Evolutionary conservation across 2,113 vertebrate species (phyloP).

Genomic region (Rattus rattus): DNA sequence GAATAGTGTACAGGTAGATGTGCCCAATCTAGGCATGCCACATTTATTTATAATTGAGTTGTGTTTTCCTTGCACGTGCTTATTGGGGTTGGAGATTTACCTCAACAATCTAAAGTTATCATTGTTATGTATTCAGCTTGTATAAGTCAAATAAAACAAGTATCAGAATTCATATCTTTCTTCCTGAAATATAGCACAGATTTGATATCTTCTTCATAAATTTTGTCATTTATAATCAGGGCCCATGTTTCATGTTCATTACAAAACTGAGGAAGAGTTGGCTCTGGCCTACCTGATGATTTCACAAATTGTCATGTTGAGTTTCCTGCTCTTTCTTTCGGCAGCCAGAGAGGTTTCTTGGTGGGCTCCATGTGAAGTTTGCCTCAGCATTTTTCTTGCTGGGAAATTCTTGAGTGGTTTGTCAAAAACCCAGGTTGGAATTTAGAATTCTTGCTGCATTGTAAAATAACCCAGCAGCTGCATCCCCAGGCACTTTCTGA

Average conservation of each 20-base stretch:
- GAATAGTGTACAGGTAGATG: no score
- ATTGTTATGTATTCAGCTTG: not conserved
- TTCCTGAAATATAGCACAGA: not conserved
- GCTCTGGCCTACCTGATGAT: not conserved
- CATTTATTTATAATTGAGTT: no score
- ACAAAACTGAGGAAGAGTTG: not conserved
- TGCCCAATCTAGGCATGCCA: no score
- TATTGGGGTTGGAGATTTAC: no score
- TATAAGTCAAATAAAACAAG: not conserved
- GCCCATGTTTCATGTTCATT: not conserved
- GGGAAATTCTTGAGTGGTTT: not conserved
- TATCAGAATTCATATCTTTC: not conserved
- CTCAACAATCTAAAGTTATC: not conserved
- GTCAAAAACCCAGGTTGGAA: not conserved
- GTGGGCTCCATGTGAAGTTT: not conserved
- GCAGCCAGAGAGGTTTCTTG: not conserved
- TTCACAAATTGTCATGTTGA: not conserved
- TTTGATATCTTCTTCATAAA: not conserved
- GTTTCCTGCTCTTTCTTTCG: not conserved
- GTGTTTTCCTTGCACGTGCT: no score
- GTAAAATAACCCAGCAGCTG: not conserved
- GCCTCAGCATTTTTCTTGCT: not conserved
- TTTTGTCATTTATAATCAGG: not conserved
- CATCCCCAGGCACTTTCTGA: not conserved
- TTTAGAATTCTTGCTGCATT: not conserved